These are phyloP conservation scores for Spheniscus humboldti DNA, from an alignment of 2,797 vertebrate genomes.

Conservation along the genomic window DNA sequence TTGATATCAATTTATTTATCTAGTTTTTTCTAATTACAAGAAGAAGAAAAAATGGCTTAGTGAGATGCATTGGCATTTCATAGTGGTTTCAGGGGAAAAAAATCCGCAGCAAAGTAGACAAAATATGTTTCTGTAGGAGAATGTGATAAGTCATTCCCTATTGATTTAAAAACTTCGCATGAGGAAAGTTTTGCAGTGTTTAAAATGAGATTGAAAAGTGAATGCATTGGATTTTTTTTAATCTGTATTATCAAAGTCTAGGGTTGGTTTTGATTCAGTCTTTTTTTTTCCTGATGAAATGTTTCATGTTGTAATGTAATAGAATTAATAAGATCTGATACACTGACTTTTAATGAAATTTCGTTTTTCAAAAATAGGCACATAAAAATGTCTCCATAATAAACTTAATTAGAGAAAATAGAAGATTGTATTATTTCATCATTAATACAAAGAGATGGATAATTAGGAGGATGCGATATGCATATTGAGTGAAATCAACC, in stretches of 20 bases:
- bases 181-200: constrained; percentile 53
- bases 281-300: constrained; percentile 62
- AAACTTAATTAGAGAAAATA: constrained; percentile 80
- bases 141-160: constrained; percentile 33
- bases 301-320: constrained; percentile 71
- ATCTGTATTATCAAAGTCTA: constrained; percentile 69
- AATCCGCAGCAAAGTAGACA: background rate
- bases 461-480: constrained; percentile 67
- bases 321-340: constrained; percentile 78
- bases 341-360: constrained; percentile 77
- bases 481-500: constrained; percentile 60
- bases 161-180: constrained; percentile 50
- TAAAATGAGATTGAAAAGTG: constrained; percentile 61
- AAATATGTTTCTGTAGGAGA: constrained; percentile 19
- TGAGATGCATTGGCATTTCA: constrained; percentile 22
- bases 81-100: constrained; percentile 5
- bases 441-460: constrained; percentile 75
- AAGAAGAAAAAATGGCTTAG: background rate
- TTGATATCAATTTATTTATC: constrained; percentile 64
- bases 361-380: constrained; percentile 75
- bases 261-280: constrained; percentile 64
- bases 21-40: constrained; percentile 52
- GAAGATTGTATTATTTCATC: constrained; percentile 75
- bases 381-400: constrained; percentile 76
- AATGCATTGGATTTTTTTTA: constrained; percentile 44